Evolutionary conservation across 2,888 invertebrate genomes (phyloP).

Genomic region (Ceriagrion tenellum): DNA sequence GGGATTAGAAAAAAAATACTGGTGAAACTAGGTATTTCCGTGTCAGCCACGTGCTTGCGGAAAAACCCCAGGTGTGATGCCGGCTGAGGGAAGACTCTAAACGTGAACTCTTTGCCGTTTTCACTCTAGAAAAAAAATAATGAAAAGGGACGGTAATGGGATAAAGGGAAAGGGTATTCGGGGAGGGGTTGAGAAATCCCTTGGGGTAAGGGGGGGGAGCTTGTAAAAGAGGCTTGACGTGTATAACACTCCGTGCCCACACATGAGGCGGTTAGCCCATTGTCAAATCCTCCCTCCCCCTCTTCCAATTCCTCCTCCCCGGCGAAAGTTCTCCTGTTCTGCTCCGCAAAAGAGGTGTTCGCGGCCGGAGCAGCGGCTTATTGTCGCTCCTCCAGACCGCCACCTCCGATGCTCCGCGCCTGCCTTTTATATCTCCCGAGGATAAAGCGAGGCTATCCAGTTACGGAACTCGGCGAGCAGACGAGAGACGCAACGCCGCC

Average conservation of each 20-base stretch:
- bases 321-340: neutral
- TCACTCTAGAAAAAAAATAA: neutral
- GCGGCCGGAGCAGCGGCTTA: neutral
- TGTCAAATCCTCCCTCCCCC: neutral
- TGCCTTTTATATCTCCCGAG: neutral
- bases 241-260: neutral
- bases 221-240: neutral
- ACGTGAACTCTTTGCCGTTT: neutral
- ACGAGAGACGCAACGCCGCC: neutral
- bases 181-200: neutral
- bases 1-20: too few relatives aligned
- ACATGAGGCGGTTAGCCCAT: neutral
- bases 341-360: neutral
- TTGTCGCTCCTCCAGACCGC: neutral
- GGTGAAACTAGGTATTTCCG: neutral
- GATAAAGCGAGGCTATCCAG: constrained; percentile 8
- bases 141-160: neutral
- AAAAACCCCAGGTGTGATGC: neutral
- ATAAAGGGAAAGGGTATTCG: neutral
- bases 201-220: neutral
- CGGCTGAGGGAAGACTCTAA: neutral
- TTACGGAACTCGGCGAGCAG: neutral
- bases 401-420: neutral
- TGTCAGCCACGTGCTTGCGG: neutral
- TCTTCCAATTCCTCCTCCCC: too few relatives aligned